A percentile compares a stretch with the other conserved stretches of the same genome.
phyloP scores from a whole-genome alignment of 2,113 vertebrate species.

The Elaphurus davidianus region DNA sequence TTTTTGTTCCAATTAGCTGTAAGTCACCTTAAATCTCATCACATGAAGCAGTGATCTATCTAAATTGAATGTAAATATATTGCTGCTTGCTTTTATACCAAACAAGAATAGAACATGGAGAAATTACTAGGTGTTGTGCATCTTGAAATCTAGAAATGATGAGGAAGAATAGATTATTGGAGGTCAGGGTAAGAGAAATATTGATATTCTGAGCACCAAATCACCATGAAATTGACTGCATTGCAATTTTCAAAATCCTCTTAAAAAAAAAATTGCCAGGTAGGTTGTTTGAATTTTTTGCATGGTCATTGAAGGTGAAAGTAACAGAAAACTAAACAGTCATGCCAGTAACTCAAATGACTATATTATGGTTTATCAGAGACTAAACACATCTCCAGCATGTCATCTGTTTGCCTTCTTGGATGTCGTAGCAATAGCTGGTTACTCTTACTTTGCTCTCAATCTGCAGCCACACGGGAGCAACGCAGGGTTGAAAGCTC shows the following conservation, averaged over 20 bases:
- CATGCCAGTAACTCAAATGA: neutral
- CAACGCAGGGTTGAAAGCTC: neutral
- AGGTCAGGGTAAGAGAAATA: constrained; percentile 2
- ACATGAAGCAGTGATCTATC: constrained; percentile 50
- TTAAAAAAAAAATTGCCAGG: neutral
- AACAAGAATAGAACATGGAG: fast-evolving
- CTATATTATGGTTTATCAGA: neutral
- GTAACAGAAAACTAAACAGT: neutral
- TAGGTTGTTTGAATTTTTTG: constrained; percentile 14
- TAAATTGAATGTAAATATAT: neutral
- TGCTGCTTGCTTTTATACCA: neutral
- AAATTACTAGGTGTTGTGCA: neutral
- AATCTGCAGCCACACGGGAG: neutral
- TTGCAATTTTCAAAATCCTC: neutral
- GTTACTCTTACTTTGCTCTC: neutral
- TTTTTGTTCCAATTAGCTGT: constrained; percentile 57
- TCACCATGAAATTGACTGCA: neutral
- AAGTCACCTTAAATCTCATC: constrained; percentile 53
- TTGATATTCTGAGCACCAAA: neutral
- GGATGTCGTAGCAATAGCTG: neutral
- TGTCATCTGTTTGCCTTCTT: neutral
- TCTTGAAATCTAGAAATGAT: constrained; percentile 5
- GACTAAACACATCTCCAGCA: neutral
- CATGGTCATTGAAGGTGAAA: neutral
- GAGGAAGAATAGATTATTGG: neutral